These are phyloP conservation scores for Odontothrips loti DNA, from an alignment of 2,888 invertebrate genomes.

Conservation along the genomic window DNA sequence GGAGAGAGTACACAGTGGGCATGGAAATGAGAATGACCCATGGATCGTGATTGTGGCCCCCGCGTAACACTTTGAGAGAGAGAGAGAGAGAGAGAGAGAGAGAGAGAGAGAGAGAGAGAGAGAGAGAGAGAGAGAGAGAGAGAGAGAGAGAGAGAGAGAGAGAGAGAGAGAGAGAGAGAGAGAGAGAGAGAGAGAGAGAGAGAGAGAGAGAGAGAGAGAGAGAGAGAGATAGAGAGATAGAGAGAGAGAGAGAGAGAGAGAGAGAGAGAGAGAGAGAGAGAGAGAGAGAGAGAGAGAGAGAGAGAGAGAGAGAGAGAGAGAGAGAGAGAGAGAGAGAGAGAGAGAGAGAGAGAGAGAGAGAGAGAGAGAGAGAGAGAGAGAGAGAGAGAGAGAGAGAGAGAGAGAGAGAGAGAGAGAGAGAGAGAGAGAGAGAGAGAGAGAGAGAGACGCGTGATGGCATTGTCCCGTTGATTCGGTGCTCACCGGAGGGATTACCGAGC, in stretches of 20 bases:
- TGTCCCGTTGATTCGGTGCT: too few relatives aligned
- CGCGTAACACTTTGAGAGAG: neutral
- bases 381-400: slow-evolving; percentile 19
- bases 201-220: slow-evolving; percentile 15
- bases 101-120: neutral
- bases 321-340: slow-evolving; percentile 5
- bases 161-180: slow-evolving; percentile 16
- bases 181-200: slow-evolving; percentile 19
- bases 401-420: slow-evolving; percentile 13
- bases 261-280: neutral
- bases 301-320: slow-evolving; percentile 22
- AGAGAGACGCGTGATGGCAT: neutral
- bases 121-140: slow-evolving; percentile 18
- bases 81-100: neutral
- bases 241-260: slow-evolving; percentile 6
- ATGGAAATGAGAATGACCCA: slow-evolving; percentile 1
- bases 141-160: slow-evolving; percentile 4
- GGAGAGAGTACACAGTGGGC: neutral
- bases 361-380: neutral
- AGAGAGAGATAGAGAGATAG: neutral
- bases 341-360: neutral
- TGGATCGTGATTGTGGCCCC: neutral
- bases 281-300: slow-evolving; percentile 11
- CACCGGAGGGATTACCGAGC: too few relatives aligned
- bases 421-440: slow-evolving; percentile 11